Evolutionary conservation across 2,888 invertebrate species (phyloP).

Genomic region (Thecocarcelia acutangulata): DNA sequence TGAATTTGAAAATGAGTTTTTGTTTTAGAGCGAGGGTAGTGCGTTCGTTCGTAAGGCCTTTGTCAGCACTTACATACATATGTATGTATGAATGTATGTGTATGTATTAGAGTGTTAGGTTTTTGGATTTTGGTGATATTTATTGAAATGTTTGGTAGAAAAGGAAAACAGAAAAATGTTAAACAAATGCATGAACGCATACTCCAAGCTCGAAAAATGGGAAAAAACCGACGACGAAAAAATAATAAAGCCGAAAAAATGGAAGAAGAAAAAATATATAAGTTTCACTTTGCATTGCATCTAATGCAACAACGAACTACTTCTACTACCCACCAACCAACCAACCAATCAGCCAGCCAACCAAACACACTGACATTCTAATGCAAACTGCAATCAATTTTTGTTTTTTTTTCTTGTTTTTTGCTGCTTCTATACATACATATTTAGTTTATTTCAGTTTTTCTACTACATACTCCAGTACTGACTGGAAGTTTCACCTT

Average conservation of each 20-base stretch:
- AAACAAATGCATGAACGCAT: conserved; percentile 61
- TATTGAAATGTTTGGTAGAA: conserved; percentile 53
- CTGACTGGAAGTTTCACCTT: conserved; percentile 68
- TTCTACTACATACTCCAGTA: conserved; percentile 62
- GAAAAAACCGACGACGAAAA: background rate
- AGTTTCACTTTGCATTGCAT: conserved; percentile 60
- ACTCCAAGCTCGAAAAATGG: conserved; percentile 30
- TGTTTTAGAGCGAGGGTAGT: background rate
- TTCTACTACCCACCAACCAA: conserved; percentile 46
- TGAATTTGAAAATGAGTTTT: conserved; percentile 26
- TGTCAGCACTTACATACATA: background rate
- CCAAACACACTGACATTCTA: conserved; percentile 40
- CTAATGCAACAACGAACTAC: conserved; percentile 37
- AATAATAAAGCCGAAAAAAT: conserved; percentile 14
- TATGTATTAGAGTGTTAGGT: background rate
- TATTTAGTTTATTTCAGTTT: conserved; percentile 61
- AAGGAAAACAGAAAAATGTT: conserved; percentile 36
- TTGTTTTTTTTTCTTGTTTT: background rate
- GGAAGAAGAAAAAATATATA: conserved; percentile 29
- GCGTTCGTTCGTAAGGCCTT: conserved; percentile 19
- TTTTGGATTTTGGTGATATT: conserved; percentile 36
- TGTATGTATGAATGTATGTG: no score
- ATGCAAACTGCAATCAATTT: conserved; percentile 26
- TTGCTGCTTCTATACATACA: conserved; percentile 2
- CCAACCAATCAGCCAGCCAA: conserved; percentile 34